phyloP scores from a whole-genome alignment of 2,113 vertebrate genomes.

The Chloebia gouldiae region DNA sequence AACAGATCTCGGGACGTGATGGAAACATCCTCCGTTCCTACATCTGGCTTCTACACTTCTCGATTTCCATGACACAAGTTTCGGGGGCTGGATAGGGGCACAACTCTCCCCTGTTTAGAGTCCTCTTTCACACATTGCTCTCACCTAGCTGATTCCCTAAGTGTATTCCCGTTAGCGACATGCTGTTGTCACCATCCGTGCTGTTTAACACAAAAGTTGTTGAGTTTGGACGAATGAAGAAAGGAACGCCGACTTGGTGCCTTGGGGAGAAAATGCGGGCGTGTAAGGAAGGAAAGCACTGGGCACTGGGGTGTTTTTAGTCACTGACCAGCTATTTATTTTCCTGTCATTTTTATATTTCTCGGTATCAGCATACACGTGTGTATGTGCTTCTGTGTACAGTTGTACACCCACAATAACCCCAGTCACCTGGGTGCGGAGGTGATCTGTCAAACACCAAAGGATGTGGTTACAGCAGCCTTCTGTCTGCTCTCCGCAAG shows the following conservation, averaged over 20 bases:
- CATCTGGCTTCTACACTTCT: background rate
- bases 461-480: background rate
- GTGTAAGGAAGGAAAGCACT: background rate
- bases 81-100: background rate
- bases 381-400: background rate
- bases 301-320: background rate
- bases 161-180: background rate
- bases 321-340: background rate
- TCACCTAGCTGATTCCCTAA: background rate
- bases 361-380: accelerated
- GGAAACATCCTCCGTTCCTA: background rate
- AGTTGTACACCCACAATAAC: background rate
- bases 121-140: background rate
- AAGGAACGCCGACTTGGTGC: background rate
- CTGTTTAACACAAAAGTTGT: background rate
- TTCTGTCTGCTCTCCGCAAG: background rate
- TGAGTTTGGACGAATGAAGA: background rate
- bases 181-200: background rate
- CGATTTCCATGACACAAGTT: background rate
- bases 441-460: background rate
- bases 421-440: background rate
- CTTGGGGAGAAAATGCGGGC: background rate
- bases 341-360: background rate
- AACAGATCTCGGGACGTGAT: slow-evolving; percentile 35
- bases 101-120: background rate